A percentile compares a stretch with the other conserved stretches of the same genome.
Conservation (phyloP, 2,113 vertebrate species). For the Aphyosemion australe region DNA sequence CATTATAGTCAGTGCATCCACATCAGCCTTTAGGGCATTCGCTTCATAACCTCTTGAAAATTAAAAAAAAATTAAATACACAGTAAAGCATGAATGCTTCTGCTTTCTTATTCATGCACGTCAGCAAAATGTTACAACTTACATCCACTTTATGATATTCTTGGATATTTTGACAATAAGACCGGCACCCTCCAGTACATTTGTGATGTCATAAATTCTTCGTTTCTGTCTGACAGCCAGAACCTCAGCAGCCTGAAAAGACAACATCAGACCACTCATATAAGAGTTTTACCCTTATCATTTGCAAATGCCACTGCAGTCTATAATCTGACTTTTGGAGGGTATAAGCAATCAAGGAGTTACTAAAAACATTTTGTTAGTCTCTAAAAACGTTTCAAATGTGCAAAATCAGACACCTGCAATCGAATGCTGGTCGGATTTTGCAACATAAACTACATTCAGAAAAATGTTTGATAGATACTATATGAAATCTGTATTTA, state of each 20-base stretch:
- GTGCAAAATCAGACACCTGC: too few species aligned
- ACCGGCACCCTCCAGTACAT: constrained; percentile 93
- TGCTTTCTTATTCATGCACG: neutral
- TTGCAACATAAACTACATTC: too few species aligned
- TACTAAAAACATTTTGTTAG: too few species aligned
- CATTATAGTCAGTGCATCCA: constrained; percentile 85
- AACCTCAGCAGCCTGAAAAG: constrained; percentile 84
- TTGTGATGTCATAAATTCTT: constrained; percentile 96
- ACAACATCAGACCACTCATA: neutral
- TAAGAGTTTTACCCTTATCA: too few species aligned
- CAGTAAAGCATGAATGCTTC: neutral
- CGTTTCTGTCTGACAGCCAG: constrained; percentile 90
- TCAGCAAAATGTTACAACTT: constrained; percentile 64
- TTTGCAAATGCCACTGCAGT: too few species aligned
- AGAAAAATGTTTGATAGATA: too few species aligned
- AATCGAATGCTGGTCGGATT: too few species aligned
- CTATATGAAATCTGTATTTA: too few species aligned
- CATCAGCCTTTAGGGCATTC: constrained; percentile 88
- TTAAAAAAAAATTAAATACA: neutral
- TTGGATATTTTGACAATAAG: constrained; percentile 93
- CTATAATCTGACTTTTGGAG: too few species aligned
- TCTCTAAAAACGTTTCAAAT: too few species aligned
- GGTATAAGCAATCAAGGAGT: too few species aligned
- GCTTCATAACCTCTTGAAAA: constrained; percentile 81
- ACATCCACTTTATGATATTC: constrained; percentile 95